These are phyloP conservation scores for Holacanthella duospinosa DNA, from an alignment of 2,888 invertebrate species.

Conservation along the genomic window DNA sequence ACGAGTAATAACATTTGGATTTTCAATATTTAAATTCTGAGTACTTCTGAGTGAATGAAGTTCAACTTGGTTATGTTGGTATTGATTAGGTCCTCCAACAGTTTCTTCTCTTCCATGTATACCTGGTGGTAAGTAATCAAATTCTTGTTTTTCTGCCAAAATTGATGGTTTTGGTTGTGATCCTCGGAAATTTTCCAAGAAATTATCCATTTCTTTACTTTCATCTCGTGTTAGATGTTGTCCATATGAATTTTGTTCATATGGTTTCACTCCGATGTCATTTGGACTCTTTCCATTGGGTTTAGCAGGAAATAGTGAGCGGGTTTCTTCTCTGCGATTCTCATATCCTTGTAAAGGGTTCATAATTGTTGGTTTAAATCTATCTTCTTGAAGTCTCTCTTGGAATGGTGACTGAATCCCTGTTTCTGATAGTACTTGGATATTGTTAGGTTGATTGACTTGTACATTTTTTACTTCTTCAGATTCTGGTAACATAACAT, in stretches of 20 bases:
- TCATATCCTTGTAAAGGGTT: not conserved
- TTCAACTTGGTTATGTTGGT: not conserved
- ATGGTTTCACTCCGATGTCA: not conserved
- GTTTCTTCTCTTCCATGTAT: not conserved
- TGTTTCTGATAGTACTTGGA: not conserved
- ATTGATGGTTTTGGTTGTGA: not conserved
- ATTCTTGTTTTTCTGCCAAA: not conserved
- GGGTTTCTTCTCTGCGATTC: not conserved
- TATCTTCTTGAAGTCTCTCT: not conserved
- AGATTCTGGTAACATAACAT: no score
- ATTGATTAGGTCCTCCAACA: no score
- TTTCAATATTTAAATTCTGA: not conserved
- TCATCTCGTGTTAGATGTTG: not conserved
- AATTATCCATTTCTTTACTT: not conserved
- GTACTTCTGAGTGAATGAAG: not conserved
- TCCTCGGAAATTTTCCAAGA: slow-evolving; percentile 4
- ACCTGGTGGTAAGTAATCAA: not conserved
- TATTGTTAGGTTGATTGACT: no score
- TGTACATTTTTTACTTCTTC: no score
- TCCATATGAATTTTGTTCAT: not conserved
- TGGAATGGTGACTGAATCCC: not conserved
- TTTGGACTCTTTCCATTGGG: not conserved
- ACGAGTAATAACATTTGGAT: slow-evolving; percentile 11
- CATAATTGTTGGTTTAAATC: not conserved
- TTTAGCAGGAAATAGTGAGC: not conserved